phyloP scores from a whole-genome alignment of 1,140 invertebrate species.

The Telenomus remus region DNA sequence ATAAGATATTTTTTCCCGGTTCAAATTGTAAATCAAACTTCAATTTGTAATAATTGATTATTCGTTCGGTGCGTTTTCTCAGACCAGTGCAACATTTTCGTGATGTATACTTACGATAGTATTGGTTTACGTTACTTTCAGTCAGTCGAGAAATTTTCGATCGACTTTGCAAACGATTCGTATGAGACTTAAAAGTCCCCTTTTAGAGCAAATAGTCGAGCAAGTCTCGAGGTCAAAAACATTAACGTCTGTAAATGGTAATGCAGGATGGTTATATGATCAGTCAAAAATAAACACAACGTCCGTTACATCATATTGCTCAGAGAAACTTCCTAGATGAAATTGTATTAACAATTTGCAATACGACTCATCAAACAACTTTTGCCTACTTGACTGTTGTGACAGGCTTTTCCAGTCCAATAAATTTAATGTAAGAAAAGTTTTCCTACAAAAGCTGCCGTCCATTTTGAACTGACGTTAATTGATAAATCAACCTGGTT shows the following conservation, averaged over 20 bases:
- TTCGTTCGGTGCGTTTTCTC: constrained; percentile 7
- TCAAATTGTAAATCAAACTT: constrained; percentile 27
- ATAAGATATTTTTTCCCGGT: background rate
- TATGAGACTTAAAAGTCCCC: constrained; percentile 1
- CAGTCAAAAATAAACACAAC: constrained; percentile 5
- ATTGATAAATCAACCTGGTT: too few species aligned
- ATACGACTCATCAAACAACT: too few species aligned
- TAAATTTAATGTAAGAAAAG: too few species aligned
- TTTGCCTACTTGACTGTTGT: too few species aligned
- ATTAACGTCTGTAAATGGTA: constrained; percentile 26
- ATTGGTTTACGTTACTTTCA: background rate
- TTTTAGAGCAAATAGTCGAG: constrained; percentile 3
- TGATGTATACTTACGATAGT: constrained; percentile 28
- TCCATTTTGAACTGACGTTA: too few species aligned
- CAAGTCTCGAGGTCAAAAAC: constrained; percentile 1
- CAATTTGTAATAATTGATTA: constrained; percentile 34
- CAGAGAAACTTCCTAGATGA: too few species aligned
- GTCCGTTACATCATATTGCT: too few species aligned
- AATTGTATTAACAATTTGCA: too few species aligned
- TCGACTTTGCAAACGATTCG: too few species aligned
- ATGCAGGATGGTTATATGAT: constrained; percentile 10
- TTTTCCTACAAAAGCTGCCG: too few species aligned
- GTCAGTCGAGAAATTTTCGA: too few species aligned
- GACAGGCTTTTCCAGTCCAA: too few species aligned
- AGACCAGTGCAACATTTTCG: constrained; percentile 5